A percentile compares a stretch with the other conserved stretches of the same genome.
Conservation (phyloP, 1,140 invertebrate genomes). For the Nasonia longicornis region DNA sequence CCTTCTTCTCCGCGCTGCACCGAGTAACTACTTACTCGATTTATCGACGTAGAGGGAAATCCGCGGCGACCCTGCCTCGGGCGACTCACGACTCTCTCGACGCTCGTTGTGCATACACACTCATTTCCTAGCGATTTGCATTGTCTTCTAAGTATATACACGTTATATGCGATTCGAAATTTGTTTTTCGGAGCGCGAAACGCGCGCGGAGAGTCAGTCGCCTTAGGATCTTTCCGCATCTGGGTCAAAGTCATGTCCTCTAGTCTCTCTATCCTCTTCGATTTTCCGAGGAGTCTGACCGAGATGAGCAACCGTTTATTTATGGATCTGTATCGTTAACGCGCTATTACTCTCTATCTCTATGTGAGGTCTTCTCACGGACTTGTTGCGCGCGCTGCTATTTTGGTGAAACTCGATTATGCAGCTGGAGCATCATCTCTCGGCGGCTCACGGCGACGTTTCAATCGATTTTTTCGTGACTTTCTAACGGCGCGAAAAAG, state of each 20-base stretch:
- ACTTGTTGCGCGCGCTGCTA: not conserved
- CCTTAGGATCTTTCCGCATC: slow-evolving; percentile 49
- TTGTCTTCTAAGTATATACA: not conserved
- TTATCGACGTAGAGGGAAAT: not conserved
- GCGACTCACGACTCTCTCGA: slow-evolving; percentile 6
- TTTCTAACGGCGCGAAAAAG: slow-evolving; percentile 6
- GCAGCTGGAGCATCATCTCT: no score
- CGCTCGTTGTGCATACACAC: no score
- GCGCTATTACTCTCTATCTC: not conserved
- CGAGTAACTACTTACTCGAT: not conserved
- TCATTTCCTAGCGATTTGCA: slow-evolving; percentile 6
- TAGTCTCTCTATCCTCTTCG: slow-evolving; percentile 56
- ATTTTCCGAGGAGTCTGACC: slow-evolving; percentile 54
- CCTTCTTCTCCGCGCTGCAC: not conserved
- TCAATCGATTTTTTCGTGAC: slow-evolving; percentile 10
- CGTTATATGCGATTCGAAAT: slow-evolving; percentile 1
- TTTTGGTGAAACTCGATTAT: not conserved
- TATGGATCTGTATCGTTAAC: slow-evolving; percentile 54
- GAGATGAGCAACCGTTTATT: slow-evolving; percentile 63
- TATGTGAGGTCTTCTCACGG: slow-evolving; percentile 4
- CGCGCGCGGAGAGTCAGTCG: not conserved
- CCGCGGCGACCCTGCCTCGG: slow-evolving; percentile 1
- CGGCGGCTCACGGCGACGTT: no score
- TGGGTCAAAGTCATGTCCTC: slow-evolving; percentile 70
- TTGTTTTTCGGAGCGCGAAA: no score